Evolutionary conservation across 2,797 vertebrate species (phyloP).

Genomic region (Neopelma chrysocephalum): DNA sequence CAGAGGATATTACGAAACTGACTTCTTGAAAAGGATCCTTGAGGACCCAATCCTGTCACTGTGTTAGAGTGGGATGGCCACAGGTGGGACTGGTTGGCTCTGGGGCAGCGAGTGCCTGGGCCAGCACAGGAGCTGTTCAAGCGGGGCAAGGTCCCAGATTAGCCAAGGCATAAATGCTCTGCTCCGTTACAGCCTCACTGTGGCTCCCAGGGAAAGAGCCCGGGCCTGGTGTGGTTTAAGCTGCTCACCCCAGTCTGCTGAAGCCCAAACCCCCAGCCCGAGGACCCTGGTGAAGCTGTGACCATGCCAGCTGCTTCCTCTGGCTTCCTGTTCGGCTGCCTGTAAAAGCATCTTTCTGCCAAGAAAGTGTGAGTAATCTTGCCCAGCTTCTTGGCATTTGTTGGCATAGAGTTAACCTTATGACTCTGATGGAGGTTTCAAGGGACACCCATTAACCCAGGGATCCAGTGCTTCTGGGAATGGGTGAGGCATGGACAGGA

Average conservation of each 20-base stretch:
- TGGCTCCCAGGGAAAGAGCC: background rate
- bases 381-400: background rate
- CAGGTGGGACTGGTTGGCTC: background rate
- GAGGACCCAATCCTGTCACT: background rate
- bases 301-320: background rate
- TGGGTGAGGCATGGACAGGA: background rate
- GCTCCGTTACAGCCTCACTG: background rate
- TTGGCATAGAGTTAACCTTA: background rate
- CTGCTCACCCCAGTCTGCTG: background rate
- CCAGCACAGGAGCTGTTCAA: background rate
- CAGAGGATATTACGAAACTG: background rate
- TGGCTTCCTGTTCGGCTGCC: rapidly evolving
- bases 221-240: background rate
- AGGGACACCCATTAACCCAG: background rate
- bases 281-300: background rate
- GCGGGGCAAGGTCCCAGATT: background rate
- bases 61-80: background rate
- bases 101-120: background rate
- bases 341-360: background rate
- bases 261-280: background rate
- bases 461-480: background rate
- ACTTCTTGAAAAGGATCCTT: background rate
- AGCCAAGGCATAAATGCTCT: background rate
- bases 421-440: background rate
- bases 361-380: background rate